Percentiles rank a stretch among this genome's conserved stretches.
Evolutionary conservation across 2,797 vertebrate genomes (phyloP).

Genomic region (Danio choprae): DNA sequence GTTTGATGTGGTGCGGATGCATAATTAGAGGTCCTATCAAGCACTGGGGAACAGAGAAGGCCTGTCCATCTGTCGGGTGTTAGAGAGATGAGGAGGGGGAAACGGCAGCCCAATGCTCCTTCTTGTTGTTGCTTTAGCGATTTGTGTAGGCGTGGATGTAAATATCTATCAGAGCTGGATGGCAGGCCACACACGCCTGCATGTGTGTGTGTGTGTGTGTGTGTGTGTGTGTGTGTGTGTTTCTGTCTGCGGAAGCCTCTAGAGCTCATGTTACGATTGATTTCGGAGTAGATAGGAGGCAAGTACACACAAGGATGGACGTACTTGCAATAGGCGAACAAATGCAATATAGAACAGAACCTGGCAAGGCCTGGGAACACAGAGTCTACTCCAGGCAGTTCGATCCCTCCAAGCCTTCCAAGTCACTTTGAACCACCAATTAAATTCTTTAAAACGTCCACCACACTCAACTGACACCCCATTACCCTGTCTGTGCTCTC

Average conservation of each 20-base stretch:
- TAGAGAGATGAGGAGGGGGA: conserved; percentile 63
- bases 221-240: conserved; percentile 5
- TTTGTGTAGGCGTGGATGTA: conserved; percentile 64
- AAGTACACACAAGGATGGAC: conserved; percentile 55
- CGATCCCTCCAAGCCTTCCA: conserved; percentile 31
- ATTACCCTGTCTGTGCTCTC: conserved; percentile 54
- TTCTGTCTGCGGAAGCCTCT: conserved; percentile 64
- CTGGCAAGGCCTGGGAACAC: conserved; percentile 28
- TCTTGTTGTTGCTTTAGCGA: conserved; percentile 61
- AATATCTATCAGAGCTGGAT: conserved; percentile 58
- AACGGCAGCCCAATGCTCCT: conserved; percentile 44
- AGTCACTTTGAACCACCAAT: conserved; percentile 43
- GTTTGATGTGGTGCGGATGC: conserved; percentile 79
- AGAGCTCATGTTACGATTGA: conserved; percentile 74
- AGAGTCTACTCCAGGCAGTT: conserved; percentile 24
- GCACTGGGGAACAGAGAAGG: conserved; percentile 60
- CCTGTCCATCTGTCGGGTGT: conserved; percentile 79
- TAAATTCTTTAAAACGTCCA: conserved; percentile 55
- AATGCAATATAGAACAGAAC: conserved; percentile 36
- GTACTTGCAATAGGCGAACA: conserved; percentile 63
- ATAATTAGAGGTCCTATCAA: conserved; percentile 82
- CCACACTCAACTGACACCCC: conserved; percentile 56
- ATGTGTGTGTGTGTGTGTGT: not conserved
- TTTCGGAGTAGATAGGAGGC: conserved; percentile 67
- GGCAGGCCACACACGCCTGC: conserved; percentile 42